phyloP scores from a whole-genome alignment of 1,140 invertebrate species.

The Plutomurus gul region DNA sequence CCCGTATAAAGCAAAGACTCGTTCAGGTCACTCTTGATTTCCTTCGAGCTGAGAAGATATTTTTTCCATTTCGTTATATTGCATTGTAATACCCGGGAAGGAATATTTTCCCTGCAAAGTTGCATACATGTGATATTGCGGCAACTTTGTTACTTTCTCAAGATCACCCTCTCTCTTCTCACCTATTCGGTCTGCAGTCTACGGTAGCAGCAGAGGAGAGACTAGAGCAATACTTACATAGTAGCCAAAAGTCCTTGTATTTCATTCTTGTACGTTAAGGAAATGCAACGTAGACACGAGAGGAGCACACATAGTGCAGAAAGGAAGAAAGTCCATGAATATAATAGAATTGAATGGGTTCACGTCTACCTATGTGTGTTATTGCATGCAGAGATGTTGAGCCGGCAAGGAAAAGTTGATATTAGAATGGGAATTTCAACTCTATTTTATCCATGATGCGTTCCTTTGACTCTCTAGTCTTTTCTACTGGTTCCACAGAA shows the following conservation, averaged over 20 bases:
- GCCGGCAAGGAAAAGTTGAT: conserved; percentile 33
- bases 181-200: too few species aligned
- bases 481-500: background rate
- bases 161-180: too few species aligned
- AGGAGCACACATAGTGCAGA: background rate
- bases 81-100: too few species aligned
- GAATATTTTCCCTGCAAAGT: too few species aligned
- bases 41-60: too few species aligned
- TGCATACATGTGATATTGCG: too few species aligned
- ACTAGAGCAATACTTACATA: too few species aligned
- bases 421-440: conserved; percentile 41
- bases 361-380: background rate
- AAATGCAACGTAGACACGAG: too few species aligned
- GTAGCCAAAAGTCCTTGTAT: too few species aligned
- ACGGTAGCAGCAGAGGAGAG: too few species aligned
- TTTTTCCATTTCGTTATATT: background rate
- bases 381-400: background rate
- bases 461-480: conserved; percentile 5
- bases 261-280: too few species aligned
- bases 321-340: background rate
- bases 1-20: background rate
- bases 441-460: conserved; percentile 32
- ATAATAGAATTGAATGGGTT: background rate
- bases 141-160: too few species aligned
- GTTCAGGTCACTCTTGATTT: background rate